Conservation (phyloP, 1,140 invertebrate genomes). For the Drosophila subobscura region DNA sequence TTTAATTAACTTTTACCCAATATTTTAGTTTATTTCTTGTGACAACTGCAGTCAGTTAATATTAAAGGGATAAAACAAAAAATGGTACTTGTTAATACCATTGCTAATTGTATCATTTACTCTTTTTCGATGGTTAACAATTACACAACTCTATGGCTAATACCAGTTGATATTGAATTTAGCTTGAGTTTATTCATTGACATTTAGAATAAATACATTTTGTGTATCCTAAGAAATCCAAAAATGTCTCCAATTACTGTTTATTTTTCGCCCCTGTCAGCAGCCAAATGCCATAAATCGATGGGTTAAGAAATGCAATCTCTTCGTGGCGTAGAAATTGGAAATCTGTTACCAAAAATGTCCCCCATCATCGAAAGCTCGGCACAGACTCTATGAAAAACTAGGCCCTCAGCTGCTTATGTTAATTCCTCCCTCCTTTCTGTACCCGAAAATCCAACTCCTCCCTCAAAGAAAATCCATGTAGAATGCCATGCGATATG, state of each 20-base stretch:
- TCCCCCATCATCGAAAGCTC: constrained; percentile 23
- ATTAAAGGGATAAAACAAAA: too few relatives aligned
- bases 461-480: constrained; percentile 22
- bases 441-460: constrained; percentile 12
- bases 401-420: constrained; percentile 67
- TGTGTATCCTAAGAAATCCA: background rate
- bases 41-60: too few relatives aligned
- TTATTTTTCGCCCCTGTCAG: constrained; percentile 18
- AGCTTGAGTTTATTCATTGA: too few relatives aligned
- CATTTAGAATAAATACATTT: background rate
- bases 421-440: constrained; percentile 50
- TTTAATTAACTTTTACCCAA: too few relatives aligned
- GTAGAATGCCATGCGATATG: constrained; percentile 68
- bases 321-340: constrained; percentile 8
- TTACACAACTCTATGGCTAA: too few relatives aligned
- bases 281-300: constrained; percentile 43
- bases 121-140: too few relatives aligned
- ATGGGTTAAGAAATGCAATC: constrained; percentile 34
- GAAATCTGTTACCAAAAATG: constrained; percentile 15
- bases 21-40: too few relatives aligned
- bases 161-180: too few relatives aligned
- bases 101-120: too few relatives aligned
- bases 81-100: too few relatives aligned
- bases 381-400: background rate
- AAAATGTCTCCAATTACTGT: constrained; percentile 33